phyloP scores from a whole-genome alignment of 2,113 vertebrate species.

The Proterorhinus semilunaris region DNA sequence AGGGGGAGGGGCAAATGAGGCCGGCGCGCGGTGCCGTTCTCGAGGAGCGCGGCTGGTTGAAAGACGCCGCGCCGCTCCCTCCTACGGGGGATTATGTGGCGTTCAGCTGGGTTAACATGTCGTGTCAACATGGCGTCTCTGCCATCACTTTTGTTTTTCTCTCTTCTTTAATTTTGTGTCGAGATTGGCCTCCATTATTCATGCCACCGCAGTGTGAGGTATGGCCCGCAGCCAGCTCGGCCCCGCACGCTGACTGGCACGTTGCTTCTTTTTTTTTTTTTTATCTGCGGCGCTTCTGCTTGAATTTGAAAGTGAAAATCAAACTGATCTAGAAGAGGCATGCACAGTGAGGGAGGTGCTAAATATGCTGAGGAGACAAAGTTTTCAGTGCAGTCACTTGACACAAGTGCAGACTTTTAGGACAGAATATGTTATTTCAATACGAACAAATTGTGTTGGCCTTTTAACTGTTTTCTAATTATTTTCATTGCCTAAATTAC shows the following conservation, averaged over 20 bases:
- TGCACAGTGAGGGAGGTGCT: conserved; percentile 5
- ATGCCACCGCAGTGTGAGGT: conserved; percentile 29
- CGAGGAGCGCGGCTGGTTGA: conserved; percentile 73
- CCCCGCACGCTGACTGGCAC: conserved; percentile 23
- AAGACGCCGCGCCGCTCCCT: conserved; percentile 67
- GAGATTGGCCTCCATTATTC: conserved; percentile 33
- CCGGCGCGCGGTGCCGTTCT: conserved; percentile 75
- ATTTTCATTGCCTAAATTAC: background rate
- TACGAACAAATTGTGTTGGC: too few relatives aligned
- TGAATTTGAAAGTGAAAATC: conserved; percentile 7
- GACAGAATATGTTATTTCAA: background rate
- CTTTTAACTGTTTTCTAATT: background rate
- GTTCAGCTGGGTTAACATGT: conserved; percentile 82
- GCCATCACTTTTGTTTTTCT: conserved; percentile 77
- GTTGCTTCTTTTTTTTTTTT: conserved; percentile 2
- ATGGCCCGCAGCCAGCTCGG: conserved; percentile 32
- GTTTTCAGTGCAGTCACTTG: conserved; percentile 6
- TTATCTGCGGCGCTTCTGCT: conserved; percentile 16
- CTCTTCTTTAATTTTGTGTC: conserved; percentile 62
- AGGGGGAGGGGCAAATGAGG: conserved; percentile 50
- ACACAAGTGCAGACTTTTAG: background rate
- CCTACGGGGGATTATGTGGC: conserved; percentile 81
- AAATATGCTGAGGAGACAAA: background rate
- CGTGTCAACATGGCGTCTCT: conserved; percentile 78
- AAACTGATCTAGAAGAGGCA: conserved; percentile 5